Conservation (phyloP, 30 jellyfish, hydroid and myxozoan genomes). For the Aurelia aurita complex sp. Pacific region DNA sequence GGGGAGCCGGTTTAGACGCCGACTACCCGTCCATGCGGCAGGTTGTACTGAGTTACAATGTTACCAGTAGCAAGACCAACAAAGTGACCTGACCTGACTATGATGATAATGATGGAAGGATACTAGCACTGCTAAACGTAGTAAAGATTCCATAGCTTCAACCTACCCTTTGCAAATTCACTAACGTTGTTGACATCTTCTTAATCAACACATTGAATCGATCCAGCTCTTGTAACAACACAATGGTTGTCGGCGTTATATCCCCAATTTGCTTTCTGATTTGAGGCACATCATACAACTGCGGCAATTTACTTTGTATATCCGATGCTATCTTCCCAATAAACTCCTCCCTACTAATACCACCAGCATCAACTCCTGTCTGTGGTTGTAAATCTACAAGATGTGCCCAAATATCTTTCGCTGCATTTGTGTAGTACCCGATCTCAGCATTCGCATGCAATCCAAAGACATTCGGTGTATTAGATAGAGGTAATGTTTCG, state of each 20-base stretch:
- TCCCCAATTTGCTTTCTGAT: constrained; percentile 81
- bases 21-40: too few species aligned
- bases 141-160: not conserved
- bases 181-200: constrained; percentile 81
- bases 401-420: constrained; percentile 95
- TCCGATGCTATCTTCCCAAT: constrained; percentile 93
- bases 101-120: too few species aligned
- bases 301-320: constrained; percentile 90
- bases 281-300: constrained; percentile 68
- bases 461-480: constrained; percentile 94
- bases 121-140: too few species aligned
- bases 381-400: constrained; percentile 96
- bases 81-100: too few species aligned
- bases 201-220: constrained; percentile 85
- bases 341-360: constrained; percentile 94
- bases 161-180: constrained; percentile 82
- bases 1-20: too few species aligned
- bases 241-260: constrained; percentile 91
- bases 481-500: constrained; percentile 84
- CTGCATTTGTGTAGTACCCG: constrained; percentile 96
- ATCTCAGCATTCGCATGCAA: constrained; percentile 97
- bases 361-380: constrained; percentile 96
- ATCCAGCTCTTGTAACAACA: constrained; percentile 91
- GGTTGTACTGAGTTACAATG: too few species aligned
- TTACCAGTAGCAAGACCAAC: too few species aligned